Conservation (phyloP, 2,888 invertebrate species). For the Pachycephus smyrnensis region DNA sequence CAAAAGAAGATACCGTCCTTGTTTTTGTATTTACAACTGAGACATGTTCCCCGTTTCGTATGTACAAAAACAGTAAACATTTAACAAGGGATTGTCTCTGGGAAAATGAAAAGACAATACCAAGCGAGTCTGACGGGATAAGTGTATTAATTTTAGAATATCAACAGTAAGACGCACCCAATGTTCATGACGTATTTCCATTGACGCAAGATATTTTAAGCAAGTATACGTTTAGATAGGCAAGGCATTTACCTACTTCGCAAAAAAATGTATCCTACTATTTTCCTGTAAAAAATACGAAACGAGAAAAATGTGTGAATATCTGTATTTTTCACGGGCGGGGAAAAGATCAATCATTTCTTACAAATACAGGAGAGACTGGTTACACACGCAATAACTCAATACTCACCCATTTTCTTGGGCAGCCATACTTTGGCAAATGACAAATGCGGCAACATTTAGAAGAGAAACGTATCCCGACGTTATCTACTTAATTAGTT, state of each 20-base stretch:
- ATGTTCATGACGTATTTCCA: neutral
- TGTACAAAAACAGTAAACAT: neutral
- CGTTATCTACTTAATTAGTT: constrained; percentile 46
- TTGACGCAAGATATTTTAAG: neutral
- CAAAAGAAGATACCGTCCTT: neutral
- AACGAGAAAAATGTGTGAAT: neutral
- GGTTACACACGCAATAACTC: neutral
- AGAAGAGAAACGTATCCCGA: constrained; percentile 32
- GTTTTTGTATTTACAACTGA: neutral
- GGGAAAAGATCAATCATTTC: neutral
- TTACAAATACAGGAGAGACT: neutral
- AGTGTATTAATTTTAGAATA: neutral
- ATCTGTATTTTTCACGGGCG: neutral
- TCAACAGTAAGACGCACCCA: neutral
- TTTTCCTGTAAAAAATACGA: too few species aligned
- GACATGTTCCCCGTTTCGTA: neutral
- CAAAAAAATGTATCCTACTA: too few species aligned
- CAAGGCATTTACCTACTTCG: neutral
- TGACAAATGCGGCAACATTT: constrained; percentile 22
- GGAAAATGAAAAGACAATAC: neutral
- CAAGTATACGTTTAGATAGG: neutral
- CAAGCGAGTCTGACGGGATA: neutral
- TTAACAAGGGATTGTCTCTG: neutral
- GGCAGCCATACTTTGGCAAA: neutral
- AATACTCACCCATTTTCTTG: neutral